Percentiles rank a stretch among this genome's conserved stretches.
These are phyloP conservation scores for Denticeps clupeoides DNA, from an alignment of 2,797 vertebrate genomes.

Conservation along the genomic window DNA sequence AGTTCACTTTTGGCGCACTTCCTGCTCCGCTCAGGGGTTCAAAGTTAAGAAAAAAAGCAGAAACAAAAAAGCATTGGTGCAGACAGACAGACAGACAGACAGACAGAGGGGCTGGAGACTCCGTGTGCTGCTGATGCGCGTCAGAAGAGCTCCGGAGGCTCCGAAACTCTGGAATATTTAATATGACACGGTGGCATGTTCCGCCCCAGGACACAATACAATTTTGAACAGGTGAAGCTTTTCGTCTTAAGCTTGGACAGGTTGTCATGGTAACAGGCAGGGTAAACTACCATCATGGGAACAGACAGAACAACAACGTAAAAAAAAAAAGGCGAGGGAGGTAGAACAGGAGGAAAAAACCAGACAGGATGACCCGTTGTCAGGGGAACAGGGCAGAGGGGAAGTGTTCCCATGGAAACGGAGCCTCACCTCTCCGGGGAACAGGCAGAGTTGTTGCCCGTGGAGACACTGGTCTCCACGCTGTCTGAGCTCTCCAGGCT, in stretches of 20 bases:
- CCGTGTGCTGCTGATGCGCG: too few species aligned
- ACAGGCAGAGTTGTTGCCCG: conserved; percentile 78
- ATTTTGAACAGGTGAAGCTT: conserved; percentile 41
- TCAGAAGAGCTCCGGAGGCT: conserved; percentile 22
- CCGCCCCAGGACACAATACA: conserved; percentile 31
- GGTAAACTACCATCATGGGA: conserved; percentile 37
- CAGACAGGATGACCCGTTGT: conserved; percentile 63
- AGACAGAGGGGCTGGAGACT: too few species aligned
- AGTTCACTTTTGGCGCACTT: too few species aligned
- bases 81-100: conserved; percentile 22
- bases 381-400: conserved; percentile 51
- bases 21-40: too few species aligned
- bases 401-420: conserved; percentile 34
- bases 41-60: too few species aligned
- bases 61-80: too few species aligned
- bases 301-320: conserved; percentile 24
- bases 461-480: conserved; percentile 90
- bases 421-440: conserved; percentile 69
- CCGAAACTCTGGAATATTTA: conserved; percentile 21
- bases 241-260: conserved; percentile 21
- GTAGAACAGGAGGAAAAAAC: conserved; percentile 13
- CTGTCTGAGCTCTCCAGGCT: conserved; percentile 98
- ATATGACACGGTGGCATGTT: conserved; percentile 30
- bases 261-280: conserved; percentile 59
- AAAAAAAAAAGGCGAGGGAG: conserved; percentile 9